Conservation (phyloP, 2,797 vertebrate genomes). For the Zalophus californianus region DNA sequence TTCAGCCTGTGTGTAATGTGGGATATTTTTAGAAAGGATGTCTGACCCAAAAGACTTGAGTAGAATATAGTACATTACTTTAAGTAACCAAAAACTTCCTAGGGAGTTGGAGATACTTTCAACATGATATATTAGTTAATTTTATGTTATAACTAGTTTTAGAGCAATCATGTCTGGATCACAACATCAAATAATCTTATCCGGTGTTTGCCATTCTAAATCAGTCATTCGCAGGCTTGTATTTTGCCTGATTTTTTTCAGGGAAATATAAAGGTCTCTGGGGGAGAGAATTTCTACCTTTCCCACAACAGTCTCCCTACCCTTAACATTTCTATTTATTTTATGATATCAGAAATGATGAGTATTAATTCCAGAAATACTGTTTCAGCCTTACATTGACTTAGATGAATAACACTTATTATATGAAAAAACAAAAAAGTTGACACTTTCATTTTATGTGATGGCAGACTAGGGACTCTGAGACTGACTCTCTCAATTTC, state of each 20-base stretch:
- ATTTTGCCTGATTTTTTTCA: constrained; percentile 16
- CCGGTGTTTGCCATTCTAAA: neutral
- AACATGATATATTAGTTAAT: neutral
- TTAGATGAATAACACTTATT: constrained; percentile 55
- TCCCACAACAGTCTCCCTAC: neutral
- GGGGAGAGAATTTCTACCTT: neutral
- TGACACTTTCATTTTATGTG: neutral
- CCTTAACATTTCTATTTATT: neutral
- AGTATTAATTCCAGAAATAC: constrained; percentile 18
- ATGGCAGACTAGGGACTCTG: neutral
- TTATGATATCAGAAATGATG: neutral
- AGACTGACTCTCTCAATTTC: constrained; percentile 8
- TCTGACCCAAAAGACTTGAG: neutral
- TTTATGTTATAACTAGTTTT: constrained; percentile 18
- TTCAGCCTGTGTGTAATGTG: neutral
- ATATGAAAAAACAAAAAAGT: neutral
- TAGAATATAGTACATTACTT: neutral
- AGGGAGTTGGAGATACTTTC: neutral
- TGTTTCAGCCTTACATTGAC: neutral
- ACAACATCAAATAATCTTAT: neutral
- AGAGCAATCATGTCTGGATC: neutral
- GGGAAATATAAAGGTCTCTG: neutral
- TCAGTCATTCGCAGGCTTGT: neutral
- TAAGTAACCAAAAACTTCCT: neutral
- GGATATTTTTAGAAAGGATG: constrained; percentile 8